Percentiles rank a stretch among this genome's conserved stretches.
Evolutionary conservation across 2,888 invertebrate species (phyloP).

Genomic region (Hydraecia micacea): DNA sequence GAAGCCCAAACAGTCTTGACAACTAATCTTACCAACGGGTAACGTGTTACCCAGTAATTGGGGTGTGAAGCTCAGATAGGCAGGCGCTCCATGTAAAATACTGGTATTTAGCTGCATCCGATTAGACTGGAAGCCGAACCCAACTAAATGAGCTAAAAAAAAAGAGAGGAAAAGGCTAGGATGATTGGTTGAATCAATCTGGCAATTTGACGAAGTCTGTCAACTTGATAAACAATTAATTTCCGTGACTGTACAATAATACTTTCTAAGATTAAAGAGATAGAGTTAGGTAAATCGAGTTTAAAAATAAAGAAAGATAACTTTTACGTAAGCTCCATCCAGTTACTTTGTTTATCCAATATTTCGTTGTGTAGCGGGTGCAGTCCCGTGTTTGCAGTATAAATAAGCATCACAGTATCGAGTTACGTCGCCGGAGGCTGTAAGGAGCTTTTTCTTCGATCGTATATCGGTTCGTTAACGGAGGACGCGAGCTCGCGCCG

Average conservation of each 20-base stretch:
- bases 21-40: too few species aligned
- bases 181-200: neutral
- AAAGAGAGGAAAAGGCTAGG: too few species aligned
- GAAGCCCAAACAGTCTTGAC: too few species aligned
- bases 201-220: neutral
- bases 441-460: constrained; percentile 65
- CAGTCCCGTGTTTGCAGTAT: constrained; percentile 53
- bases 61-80: too few species aligned
- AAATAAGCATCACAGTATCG: constrained; percentile 61
- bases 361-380: constrained; percentile 36
- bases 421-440: constrained; percentile 58
- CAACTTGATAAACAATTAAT: neutral
- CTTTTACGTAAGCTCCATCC: neutral
- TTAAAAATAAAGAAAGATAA: neutral
- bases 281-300: neutral
- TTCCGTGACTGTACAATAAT: neutral
- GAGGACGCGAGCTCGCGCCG: constrained; percentile 56
- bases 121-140: too few species aligned
- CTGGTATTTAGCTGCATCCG: too few species aligned
- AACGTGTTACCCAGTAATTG: too few species aligned
- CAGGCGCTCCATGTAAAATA: too few species aligned
- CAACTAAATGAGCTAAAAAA: too few species aligned
- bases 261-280: neutral
- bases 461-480: constrained; percentile 73
- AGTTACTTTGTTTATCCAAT: constrained; percentile 15